Conservation (phyloP, 2,113 vertebrate genomes). For the Menura novaehollandiae region DNA sequence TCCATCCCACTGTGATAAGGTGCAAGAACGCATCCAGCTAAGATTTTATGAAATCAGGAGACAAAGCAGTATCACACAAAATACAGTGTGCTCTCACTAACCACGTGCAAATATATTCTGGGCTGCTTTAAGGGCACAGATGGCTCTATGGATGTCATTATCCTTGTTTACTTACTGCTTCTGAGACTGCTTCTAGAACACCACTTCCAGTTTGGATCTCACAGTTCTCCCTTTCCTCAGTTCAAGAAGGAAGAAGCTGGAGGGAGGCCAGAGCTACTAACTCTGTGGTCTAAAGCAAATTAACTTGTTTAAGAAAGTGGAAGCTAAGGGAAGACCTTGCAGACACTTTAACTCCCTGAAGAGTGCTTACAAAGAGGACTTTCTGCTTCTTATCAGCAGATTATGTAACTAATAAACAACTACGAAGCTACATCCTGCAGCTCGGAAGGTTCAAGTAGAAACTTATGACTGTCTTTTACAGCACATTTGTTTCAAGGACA, state of each 20-base stretch:
- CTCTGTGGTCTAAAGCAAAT: neutral
- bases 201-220: neutral
- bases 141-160: rapidly evolving
- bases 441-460: neutral
- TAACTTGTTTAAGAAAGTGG: neutral
- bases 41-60: neutral
- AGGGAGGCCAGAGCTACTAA: neutral
- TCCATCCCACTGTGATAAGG: neutral
- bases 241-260: neutral
- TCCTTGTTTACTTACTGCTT: neutral
- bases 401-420: neutral
- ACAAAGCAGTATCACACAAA: neutral
- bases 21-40: neutral
- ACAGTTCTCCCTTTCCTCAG: neutral
- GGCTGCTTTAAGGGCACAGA: neutral
- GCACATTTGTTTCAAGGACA: neutral
- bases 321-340: neutral
- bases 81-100: neutral
- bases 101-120: neutral
- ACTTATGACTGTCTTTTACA: neutral
- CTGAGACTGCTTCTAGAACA: neutral
- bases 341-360: neutral
- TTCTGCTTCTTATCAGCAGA: neutral
- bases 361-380: rapidly evolving
- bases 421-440: neutral